These are phyloP conservation scores for Allobates femoralis DNA, from an alignment of 2,797 vertebrate genomes.

Conservation along the genomic window DNA sequence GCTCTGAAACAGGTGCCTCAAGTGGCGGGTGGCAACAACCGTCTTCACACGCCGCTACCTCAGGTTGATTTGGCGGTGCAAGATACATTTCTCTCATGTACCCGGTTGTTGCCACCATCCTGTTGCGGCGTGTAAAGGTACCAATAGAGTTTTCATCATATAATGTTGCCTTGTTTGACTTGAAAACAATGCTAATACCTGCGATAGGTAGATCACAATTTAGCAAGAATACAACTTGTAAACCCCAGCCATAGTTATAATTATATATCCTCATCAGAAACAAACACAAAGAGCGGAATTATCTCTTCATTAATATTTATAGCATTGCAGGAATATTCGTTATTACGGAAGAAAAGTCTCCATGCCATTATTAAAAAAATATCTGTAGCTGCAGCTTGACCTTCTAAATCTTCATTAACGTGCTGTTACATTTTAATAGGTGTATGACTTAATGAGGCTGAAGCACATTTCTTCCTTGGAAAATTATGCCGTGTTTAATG, in stretches of 20 bases:
- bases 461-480: not conserved
- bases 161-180: no score
- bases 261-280: not conserved
- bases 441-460: not conserved
- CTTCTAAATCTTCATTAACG: slow-evolving; percentile 19
- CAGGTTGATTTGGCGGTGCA: no score
- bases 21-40: no score
- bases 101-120: no score
- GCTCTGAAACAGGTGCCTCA: no score
- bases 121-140: no score
- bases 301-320: slow-evolving; percentile 6
- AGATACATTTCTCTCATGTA: no score
- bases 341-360: not conserved
- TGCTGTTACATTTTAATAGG: not conserved
- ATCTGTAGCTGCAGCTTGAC: not conserved
- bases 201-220: no score
- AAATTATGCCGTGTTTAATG: not conserved
- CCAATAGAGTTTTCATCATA: no score
- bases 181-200: no score
- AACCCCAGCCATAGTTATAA: not conserved
- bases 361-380: not conserved
- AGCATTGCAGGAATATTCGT: not conserved
- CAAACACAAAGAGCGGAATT: not conserved
- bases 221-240: not conserved
- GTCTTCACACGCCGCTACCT: no score